phyloP scores from a whole-genome alignment of 2,888 invertebrate genomes.

The Cephus sareptanus region DNA sequence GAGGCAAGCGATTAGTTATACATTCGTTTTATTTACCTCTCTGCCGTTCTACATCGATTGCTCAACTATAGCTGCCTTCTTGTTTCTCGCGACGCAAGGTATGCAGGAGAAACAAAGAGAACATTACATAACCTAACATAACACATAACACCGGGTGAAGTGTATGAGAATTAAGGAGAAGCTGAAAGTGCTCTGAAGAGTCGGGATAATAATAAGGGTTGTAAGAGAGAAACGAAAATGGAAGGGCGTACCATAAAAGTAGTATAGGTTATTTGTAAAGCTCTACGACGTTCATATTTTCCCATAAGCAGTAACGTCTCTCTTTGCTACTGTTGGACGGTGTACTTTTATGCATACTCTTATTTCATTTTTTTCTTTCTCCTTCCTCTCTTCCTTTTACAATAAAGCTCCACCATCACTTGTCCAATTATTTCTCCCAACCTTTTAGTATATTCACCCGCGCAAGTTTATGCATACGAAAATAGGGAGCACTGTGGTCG shows the following conservation, averaged over 20 bases:
- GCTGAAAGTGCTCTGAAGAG: not conserved
- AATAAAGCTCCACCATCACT: not conserved
- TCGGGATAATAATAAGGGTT: not conserved
- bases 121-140: not conserved
- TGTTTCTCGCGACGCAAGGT: not conserved
- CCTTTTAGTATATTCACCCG: not conserved
- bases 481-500: not conserved
- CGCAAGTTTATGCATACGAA: not conserved
- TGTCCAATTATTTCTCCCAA: not conserved
- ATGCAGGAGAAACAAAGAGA: slow-evolving; percentile 8
- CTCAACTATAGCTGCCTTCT: not conserved
- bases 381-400: not conserved
- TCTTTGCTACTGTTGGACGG: not conserved
- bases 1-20: slow-evolving; percentile 17
- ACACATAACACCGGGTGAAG: not conserved
- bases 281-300: not conserved
- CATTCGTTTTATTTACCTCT: slow-evolving; percentile 15
- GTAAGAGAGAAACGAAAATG: slow-evolving; percentile 21
- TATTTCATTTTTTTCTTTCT: not conserved
- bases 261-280: not conserved
- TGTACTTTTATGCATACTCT: not conserved
- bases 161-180: not conserved
- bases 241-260: not conserved
- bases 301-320: not conserved
- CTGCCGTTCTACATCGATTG: slow-evolving; percentile 12